A percentile compares a stretch with the other conserved stretches of the same genome.
Evolutionary conservation across 2,888 invertebrate species (phyloP).

Genomic region (Polyploca ridens): DNA sequence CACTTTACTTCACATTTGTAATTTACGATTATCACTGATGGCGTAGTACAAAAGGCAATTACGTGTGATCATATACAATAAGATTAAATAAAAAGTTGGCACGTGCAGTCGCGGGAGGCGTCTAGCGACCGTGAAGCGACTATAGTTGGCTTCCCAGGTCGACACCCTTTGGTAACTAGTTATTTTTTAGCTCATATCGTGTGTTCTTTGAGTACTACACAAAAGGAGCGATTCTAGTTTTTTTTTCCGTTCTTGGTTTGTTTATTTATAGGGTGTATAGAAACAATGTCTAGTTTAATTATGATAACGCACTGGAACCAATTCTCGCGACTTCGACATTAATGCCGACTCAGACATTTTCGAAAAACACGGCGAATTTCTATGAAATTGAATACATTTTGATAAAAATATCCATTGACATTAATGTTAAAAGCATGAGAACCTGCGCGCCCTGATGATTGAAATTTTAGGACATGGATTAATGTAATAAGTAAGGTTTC

Average conservation of each 20-base stretch:
- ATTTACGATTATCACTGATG: slow-evolving; percentile 8
- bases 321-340: too few relatives aligned
- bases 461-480: too few relatives aligned
- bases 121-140: slow-evolving; percentile 21
- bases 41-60: slow-evolving; percentile 10
- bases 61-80: slow-evolving; percentile 11
- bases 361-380: too few relatives aligned
- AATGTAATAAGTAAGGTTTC: too few relatives aligned
- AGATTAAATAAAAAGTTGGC: slow-evolving; percentile 8
- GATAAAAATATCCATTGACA: too few relatives aligned
- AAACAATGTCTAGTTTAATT: not conserved
- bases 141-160: slow-evolving; percentile 19
- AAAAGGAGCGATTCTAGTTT: slow-evolving; percentile 7
- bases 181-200: slow-evolving; percentile 14
- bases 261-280: slow-evolving; percentile 1
- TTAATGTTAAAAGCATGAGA: too few relatives aligned
- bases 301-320: too few relatives aligned
- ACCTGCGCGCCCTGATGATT: too few relatives aligned
- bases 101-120: slow-evolving; percentile 18
- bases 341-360: too few relatives aligned
- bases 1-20: slow-evolving; percentile 2
- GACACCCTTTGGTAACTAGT: slow-evolving; percentile 21
- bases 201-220: not conserved
- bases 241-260: not conserved
- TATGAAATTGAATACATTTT: too few relatives aligned